These are phyloP conservation scores for Enteromius anoplus DNA, from an alignment of 2,797 vertebrate species.

Conservation along the genomic window DNA sequence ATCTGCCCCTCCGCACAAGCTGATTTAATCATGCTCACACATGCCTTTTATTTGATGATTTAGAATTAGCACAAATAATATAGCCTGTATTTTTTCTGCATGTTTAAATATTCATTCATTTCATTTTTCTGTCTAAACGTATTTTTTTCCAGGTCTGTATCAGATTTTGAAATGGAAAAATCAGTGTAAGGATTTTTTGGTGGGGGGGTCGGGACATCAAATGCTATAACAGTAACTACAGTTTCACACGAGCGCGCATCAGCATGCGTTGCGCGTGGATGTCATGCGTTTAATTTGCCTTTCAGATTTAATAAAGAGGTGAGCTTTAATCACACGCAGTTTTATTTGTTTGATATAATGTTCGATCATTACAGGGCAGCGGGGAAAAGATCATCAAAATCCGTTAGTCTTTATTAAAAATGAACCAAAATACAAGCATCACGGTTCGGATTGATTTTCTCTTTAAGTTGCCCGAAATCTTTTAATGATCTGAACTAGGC, in stretches of 20 bases:
- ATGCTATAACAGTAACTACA: not conserved
- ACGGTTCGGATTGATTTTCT: not conserved
- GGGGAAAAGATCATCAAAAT: constrained; percentile 88
- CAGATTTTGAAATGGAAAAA: not conserved
- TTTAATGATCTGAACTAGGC: not conserved
- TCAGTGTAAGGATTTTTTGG: not conserved
- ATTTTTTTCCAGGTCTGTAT: not conserved
- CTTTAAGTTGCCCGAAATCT: not conserved
- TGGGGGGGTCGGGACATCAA: not conserved
- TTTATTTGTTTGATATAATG: constrained; percentile 93
- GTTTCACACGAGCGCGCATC: constrained; percentile 62
- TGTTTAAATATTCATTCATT: not conserved
- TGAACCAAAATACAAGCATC: not conserved
- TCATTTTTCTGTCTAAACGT: not conserved
- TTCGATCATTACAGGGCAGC: constrained; percentile 89
- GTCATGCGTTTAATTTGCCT: constrained; percentile 93
- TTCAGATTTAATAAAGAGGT: constrained; percentile 97
- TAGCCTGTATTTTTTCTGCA: not conserved
- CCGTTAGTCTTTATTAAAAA: constrained; percentile 69
- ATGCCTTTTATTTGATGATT: not conserved
- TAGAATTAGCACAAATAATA: not conserved
- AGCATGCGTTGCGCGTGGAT: constrained; percentile 82
- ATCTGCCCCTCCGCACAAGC: not conserved
- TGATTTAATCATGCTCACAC: not conserved
- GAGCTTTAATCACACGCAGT: constrained; percentile 88